Conservation (phyloP, 2,888 invertebrate genomes). For the Pyrgus malvae region DNA sequence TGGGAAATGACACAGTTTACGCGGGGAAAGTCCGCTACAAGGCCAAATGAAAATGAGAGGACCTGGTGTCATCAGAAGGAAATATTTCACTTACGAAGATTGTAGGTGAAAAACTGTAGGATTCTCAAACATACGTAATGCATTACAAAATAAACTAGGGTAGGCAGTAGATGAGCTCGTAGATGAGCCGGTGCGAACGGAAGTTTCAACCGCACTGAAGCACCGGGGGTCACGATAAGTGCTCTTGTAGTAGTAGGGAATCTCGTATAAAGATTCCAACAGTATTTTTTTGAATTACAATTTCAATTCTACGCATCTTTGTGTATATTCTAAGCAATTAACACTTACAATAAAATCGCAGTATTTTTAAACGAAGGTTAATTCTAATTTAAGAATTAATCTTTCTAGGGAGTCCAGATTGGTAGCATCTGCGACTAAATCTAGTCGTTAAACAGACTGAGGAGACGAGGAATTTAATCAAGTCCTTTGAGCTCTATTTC, state of each 20-base stretch:
- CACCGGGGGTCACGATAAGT: neutral
- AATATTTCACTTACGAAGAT: neutral
- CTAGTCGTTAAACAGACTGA: too few species aligned
- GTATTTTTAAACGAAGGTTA: too few species aligned
- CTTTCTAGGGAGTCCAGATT: too few species aligned
- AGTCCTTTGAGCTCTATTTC: neutral
- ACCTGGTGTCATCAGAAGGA: neutral
- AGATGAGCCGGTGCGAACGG: neutral
- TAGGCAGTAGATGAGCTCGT: too few species aligned
- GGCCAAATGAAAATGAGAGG: constrained; percentile 16
- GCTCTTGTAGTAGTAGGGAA: neutral
- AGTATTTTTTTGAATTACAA: too few species aligned
- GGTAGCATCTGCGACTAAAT: too few species aligned
- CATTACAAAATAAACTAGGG: too few species aligned
- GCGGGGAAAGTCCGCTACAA: constrained; percentile 22
- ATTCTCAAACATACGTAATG: neutral
- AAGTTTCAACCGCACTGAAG: neutral
- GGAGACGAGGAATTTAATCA: too few species aligned
- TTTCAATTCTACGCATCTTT: too few species aligned
- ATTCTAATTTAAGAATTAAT: too few species aligned
- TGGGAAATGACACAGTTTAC: constrained; percentile 27
- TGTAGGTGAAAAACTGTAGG: neutral
- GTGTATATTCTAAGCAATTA: too few species aligned
- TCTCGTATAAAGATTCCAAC: neutral
- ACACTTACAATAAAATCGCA: too few species aligned